Evolutionary conservation across 2,113 vertebrate species (phyloP).

Genomic region (Bos javanicus): DNA sequence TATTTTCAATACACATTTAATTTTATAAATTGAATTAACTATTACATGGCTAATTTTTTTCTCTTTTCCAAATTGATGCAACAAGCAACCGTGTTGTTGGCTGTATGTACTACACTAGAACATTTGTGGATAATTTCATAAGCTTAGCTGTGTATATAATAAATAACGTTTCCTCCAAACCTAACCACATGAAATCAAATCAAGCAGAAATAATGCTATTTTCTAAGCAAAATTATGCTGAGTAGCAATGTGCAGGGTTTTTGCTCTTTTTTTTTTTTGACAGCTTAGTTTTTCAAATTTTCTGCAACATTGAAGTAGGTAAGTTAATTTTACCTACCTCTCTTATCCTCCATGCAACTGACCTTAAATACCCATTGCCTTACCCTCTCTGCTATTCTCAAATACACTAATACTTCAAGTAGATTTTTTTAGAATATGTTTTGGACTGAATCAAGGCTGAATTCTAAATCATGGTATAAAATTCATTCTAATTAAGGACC

Average conservation of each 20-base stretch:
- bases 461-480: slow-evolving; percentile 7
- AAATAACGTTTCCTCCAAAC: slow-evolving; percentile 54
- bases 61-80: slow-evolving; percentile 54
- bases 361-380: not conserved
- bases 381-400: not conserved
- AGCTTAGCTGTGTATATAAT: slow-evolving; percentile 35
- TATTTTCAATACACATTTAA: slow-evolving; percentile 69
- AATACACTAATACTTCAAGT: not conserved
- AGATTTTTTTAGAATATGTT: not conserved
- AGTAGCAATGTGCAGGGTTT: not conserved
- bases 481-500: not conserved
- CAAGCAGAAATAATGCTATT: slow-evolving; percentile 67
- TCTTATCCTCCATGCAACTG: not conserved
- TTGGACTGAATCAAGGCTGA: slow-evolving; percentile 5
- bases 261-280: slow-evolving; percentile 16
- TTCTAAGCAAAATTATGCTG: slow-evolving; percentile 56
- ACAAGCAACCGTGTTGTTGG: slow-evolving; percentile 25
- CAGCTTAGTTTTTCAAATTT: slow-evolving; percentile 35
- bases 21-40: slow-evolving; percentile 72
- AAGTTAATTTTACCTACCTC: slow-evolving; percentile 13
- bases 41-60: slow-evolving; percentile 23
- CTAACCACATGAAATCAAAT: slow-evolving; percentile 65
- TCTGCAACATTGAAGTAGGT: slow-evolving; percentile 42
- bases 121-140: slow-evolving; percentile 49
- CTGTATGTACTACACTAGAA: slow-evolving; percentile 17